Conservation (phyloP, 2,113 vertebrate species). For the Rattus norvegicus region GRCr8 NC_086019.1:223001001-223001500, state of each 20-base stretch:
- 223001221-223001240: constrained; percentile 49
- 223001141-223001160: background rate
- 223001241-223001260: constrained; percentile 51
- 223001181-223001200: constrained; percentile 30
- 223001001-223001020: background rate
- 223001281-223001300: constrained; percentile 78
- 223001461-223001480: constrained; percentile 16
- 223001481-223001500: background rate
- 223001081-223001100: background rate
- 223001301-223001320: constrained; percentile 73
- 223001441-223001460: background rate
- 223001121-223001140: background rate
- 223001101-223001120: background rate
- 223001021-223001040: background rate
- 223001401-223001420: background rate
- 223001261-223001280: constrained; percentile 57
- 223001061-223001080: background rate
- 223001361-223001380: constrained; percentile 73
- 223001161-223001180: constrained; percentile 38
- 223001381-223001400: constrained; percentile 62
- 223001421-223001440: background rate
- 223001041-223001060: background rate
- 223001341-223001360: constrained; percentile 65
- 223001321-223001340: constrained; percentile 69
- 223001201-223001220: constrained; percentile 23